A percentile compares a stretch with the other conserved stretches of the same genome.
These are phyloP conservation scores for Byasa hedistus DNA, from an alignment of 2,888 invertebrate genomes.

Conservation along the genomic window DNA sequence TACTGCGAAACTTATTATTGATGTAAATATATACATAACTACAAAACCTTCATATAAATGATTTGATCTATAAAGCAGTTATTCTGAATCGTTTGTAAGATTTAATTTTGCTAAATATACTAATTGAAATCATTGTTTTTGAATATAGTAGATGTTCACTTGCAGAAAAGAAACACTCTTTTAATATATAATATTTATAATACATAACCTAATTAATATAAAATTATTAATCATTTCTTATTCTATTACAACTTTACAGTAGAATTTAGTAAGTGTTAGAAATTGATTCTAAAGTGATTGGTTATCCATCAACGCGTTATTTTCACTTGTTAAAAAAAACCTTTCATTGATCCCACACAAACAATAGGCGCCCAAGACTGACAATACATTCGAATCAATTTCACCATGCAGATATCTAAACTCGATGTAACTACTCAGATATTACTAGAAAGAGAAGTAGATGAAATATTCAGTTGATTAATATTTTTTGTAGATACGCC, in stretches of 20 bases:
- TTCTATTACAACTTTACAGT: neutral
- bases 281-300: slow-evolving; percentile 16
- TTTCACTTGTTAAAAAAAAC: slow-evolving; percentile 53
- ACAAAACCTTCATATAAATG: too few relatives aligned
- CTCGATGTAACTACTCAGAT: slow-evolving; percentile 50
- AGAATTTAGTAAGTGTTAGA: neutral
- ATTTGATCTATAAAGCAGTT: too few relatives aligned
- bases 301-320: slow-evolving; percentile 33
- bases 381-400: slow-evolving; percentile 65
- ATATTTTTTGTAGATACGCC: slow-evolving; percentile 2
- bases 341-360: slow-evolving; percentile 64
- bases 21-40: too few relatives aligned
- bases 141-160: too few relatives aligned
- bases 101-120: too few relatives aligned
- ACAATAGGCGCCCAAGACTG: slow-evolving; percentile 69
- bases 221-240: neutral
- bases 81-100: too few relatives aligned
- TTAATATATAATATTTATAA: neutral
- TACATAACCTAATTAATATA: neutral
- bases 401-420: slow-evolving; percentile 52
- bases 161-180: too few relatives aligned
- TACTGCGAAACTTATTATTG: neutral
- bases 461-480: slow-evolving; percentile 20
- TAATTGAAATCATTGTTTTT: too few relatives aligned
- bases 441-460: slow-evolving; percentile 40